Evolutionary conservation across 2,888 invertebrate species (phyloP), one percentile per base, ranked within the genome.

Genomic region (Eupsilia transversa): DNA sequence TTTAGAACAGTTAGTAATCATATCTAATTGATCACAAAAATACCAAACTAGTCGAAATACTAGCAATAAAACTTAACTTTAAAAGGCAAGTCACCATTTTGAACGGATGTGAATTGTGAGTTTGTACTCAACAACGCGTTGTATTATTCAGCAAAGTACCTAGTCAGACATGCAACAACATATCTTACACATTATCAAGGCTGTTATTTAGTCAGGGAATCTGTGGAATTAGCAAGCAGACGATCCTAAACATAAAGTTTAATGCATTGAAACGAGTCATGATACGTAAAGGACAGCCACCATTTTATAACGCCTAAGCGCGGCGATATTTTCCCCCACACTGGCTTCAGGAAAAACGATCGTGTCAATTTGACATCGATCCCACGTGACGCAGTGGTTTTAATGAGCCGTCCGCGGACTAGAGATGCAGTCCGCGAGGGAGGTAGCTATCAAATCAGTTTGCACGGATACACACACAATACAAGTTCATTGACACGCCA

Each of bases 321-420:
- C 94, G 91, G 92, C 92, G 95, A 96, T 96, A 96, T 95, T 96
- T 96, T 96, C 92, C 93, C 93, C 91, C 93, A 94, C 92, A 96
- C 96, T 96, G 94, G 93, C 94, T 95, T 96, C 92, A 95, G 96
- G 96, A 94, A 96, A 96, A 96, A 94, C 95, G 95, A 96, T 95
- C 94, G 93, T 96, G 96, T 96, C 95, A 96, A 96, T 96, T 97
- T 97, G 97, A 97, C 97, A 97, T 97, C 97, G 97, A 97, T 97
- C 97, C 97, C 97, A 97, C 97, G 97, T 97, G 97, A 97, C 97
- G 97, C 96, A 95, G 97, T 97, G 97, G 97, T 97, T 97, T 97
- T 97, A 97, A 97, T 97, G 97, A 97, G 97, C 97, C 97, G 96
- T 96, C 96, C 96, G 96, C 96, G 96, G 96, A 95, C 96, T 96